These are phyloP conservation scores for Leptopilina drosophilae DNA, from an alignment of 2,888 invertebrate genomes.

Conservation along the genomic window DNA sequence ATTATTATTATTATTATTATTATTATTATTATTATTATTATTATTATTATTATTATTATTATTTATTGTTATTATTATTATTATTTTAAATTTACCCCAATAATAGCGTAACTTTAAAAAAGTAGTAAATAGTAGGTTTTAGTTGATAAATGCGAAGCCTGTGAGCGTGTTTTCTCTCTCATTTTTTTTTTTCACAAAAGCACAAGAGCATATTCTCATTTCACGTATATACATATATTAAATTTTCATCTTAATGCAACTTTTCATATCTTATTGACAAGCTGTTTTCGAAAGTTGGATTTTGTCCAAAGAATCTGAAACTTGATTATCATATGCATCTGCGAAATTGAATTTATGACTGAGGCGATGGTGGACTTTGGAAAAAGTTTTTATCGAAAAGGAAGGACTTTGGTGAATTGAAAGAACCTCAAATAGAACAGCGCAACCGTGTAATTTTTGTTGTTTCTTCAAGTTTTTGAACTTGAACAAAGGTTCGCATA, in stretches of 20 bases:
- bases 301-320: slow-evolving; percentile 24
- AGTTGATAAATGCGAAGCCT: too few relatives aligned
- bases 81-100: too few relatives aligned
- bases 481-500: slow-evolving; percentile 12
- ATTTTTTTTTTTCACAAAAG: too few relatives aligned
- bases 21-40: too few relatives aligned
- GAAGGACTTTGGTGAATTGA: slow-evolving; percentile 18
- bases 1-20: too few relatives aligned
- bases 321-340: slow-evolving; percentile 32
- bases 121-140: too few relatives aligned
- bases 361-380: slow-evolving; percentile 28
- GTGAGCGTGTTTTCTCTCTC: too few relatives aligned
- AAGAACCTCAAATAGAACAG: slow-evolving; percentile 17
- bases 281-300: slow-evolving; percentile 22
- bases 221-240: background rate
- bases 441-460: slow-evolving; percentile 19
- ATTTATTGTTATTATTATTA: too few relatives aligned
- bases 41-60: too few relatives aligned
- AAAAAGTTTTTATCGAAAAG: slow-evolving; percentile 30
- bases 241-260: background rate
- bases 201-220: too few relatives aligned
- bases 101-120: too few relatives aligned
- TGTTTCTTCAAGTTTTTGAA: slow-evolving; percentile 26
- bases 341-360: slow-evolving; percentile 39
- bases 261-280: slow-evolving; percentile 8